Evolutionary conservation across 2,888 invertebrate genomes (phyloP), one percentile per base, ranked within the genome.

Genomic region (Ochropleura plecta): DNA sequence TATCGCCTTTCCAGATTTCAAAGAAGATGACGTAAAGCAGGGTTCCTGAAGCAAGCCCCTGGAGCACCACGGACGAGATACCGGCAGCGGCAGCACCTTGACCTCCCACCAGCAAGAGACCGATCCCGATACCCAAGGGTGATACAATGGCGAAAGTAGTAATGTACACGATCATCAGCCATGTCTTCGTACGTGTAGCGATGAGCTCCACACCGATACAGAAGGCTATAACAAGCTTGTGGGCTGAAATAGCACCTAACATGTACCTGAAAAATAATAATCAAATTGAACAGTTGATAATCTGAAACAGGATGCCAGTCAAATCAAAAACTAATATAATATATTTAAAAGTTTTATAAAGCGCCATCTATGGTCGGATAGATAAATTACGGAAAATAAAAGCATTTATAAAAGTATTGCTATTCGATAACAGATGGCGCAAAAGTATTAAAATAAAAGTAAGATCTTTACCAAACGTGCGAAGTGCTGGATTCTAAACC

Each of bases 1-100:
- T 92, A 75, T 96, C 95, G 65, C 94, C 93, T 85, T 95, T 96
- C 88, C 99, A 97, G 72, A 99, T 98, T 95, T 99, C 99, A 93
- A 99, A 99, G 96, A 99, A 99, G n/a, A 99, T 99, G 20, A 99
- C 99, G 95, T 99, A 99, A 6, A 99, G 95, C 62, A 99, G 97
- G 0, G 99, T 99, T 18, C 99, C 99, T 64, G 98, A 98, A 0
- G 99, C 99, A 76, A 99, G 94, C 5, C 99, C 99, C 96, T 99
- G 98, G 18, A 97, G 93, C 16, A 98, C 96, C 60, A 97, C 97
- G 0, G 98, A 97, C 20, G 97, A 95, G 10, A 98, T 95, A 40
- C 97, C 97, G 2, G 97, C 96, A 0, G 97, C 97, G 0, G 97
- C 95, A 0, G 97, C 96, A 0, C 97, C 97, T 67, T 96, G 94